A percentile compares a stretch with the other conserved stretches of the same genome.
Conservation (phyloP, 2,888 invertebrate species). For the Aphrophora alni region DNA sequence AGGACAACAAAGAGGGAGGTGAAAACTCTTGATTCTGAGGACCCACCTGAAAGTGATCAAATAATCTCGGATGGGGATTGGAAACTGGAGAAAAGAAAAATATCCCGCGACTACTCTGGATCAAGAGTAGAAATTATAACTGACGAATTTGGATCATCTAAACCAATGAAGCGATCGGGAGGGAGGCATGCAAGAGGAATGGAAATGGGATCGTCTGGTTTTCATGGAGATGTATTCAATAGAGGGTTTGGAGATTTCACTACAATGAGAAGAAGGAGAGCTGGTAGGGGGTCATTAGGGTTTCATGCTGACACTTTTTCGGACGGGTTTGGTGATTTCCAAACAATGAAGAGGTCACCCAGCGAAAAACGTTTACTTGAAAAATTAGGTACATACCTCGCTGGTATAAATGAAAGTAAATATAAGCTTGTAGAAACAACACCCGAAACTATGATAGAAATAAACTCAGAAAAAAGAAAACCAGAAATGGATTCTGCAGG, state of each 20-base stretch:
- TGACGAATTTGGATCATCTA: constrained; percentile 52
- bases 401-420: neutral
- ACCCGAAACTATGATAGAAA: too few relatives aligned
- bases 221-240: constrained; percentile 53
- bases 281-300: constrained; percentile 47
- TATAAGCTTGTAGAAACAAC: neutral
- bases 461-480: constrained; percentile 38
- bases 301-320: constrained; percentile 53
- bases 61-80: neutral
- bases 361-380: constrained; percentile 42
- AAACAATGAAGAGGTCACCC: constrained; percentile 52
- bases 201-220: constrained; percentile 51
- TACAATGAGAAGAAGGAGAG: constrained; percentile 50
- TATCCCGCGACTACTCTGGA: neutral
- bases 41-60: neutral
- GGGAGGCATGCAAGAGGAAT: constrained; percentile 44
- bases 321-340: constrained; percentile 52
- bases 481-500: constrained; percentile 44
- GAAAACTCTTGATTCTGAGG: neutral
- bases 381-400: neutral
- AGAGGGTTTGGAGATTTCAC: constrained; percentile 53
- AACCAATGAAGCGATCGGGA: constrained; percentile 44
- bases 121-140: constrained; percentile 52
- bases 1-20: neutral
- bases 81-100: neutral